Base-by-base conservation (phyloP, 30 jellyfish, hydroid and myxozoan genomes). In the Hydractinia symbiolongicarpus region DNA sequence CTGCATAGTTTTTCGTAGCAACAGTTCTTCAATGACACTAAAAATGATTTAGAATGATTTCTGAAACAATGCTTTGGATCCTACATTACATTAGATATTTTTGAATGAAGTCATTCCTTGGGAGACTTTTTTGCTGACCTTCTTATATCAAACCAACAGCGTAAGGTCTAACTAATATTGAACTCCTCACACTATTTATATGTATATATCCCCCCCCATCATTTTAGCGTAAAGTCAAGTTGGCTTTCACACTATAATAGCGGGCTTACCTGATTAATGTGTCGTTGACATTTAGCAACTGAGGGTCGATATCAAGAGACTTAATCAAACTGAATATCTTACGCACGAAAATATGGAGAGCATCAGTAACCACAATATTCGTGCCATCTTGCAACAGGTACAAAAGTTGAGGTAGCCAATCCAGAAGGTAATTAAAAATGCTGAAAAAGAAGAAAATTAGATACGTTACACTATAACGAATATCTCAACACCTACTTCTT, bases 401-500 rank as follows among this genome's bases (percentile, higher is more conserved):
- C 1, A 77, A 15, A 55, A 77, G 60, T 17, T 77, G 77, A 77
- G 77, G 56, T 21, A 77, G 60, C 85, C 85, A 77, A 11, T 77
- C 85, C 8, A 77, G 7, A 5, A 77, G 81, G 60, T 77, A 55
- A 5, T 55, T 17, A 55, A 77, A 77, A 8, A 77, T 77, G 15
- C 85, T 77, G 60, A 77, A 77, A 50, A 5, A 53, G 7, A 64
- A 58, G 17, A 58, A 58, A 1, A 58, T 58, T 58, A 58, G 17
- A 16, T 16, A 58, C 44, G 44, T 30, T 30, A 30, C 44, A 30
- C 44, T 30, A 30, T 30, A 30, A 30, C 44, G 44, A 2, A 30
- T 30, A 30, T 30, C 44, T 30, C 44, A 30, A 30, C 44, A 30
- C 44, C 44, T 0, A 30, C 44, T 30, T 30, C 2, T 30, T 30